Percentiles rank a stretch among this genome's conserved stretches.
These are phyloP conservation scores for Ericerus pela DNA, from an alignment of 1,140 invertebrate genomes.

Conservation along the genomic window DNA sequence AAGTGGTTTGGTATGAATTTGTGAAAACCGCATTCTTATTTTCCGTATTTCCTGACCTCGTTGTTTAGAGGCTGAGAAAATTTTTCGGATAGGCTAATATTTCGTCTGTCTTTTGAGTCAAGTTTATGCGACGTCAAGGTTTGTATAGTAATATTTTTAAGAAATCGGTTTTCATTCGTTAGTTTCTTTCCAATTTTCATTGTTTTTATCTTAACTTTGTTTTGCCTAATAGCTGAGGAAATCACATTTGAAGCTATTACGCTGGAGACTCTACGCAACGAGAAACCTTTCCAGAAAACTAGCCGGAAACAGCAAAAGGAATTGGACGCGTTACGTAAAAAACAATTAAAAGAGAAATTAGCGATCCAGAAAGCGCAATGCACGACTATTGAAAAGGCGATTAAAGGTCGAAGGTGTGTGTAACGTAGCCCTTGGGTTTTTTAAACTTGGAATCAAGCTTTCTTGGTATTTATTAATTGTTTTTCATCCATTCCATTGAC, in stretches of 20 bases:
- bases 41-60: too few species aligned
- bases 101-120: not conserved
- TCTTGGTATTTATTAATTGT: not conserved
- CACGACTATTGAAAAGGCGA: conserved; percentile 83
- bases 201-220: too few species aligned
- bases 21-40: too few species aligned
- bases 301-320: conserved; percentile 93
- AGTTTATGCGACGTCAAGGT: not conserved
- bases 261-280: conserved; percentile 69
- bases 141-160: too few species aligned
- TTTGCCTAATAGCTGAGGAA: conserved; percentile 37
- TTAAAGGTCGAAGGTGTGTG: conserved; percentile 85
- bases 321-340: conserved; percentile 75
- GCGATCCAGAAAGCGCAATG: conserved; percentile 87
- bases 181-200: too few species aligned
- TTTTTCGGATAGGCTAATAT: not conserved
- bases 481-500: not conserved
- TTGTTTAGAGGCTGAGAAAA: too few species aligned
- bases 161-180: too few species aligned
- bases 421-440: too few species aligned
- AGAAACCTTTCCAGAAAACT: conserved; percentile 90
- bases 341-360: conserved; percentile 84
- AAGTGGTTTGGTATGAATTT: too few species aligned
- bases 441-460: too few species aligned
- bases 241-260: conserved; percentile 84